Evolutionary conservation across 2,797 vertebrate genomes (phyloP).

Genomic region (Vespertilio murinus): DNA sequence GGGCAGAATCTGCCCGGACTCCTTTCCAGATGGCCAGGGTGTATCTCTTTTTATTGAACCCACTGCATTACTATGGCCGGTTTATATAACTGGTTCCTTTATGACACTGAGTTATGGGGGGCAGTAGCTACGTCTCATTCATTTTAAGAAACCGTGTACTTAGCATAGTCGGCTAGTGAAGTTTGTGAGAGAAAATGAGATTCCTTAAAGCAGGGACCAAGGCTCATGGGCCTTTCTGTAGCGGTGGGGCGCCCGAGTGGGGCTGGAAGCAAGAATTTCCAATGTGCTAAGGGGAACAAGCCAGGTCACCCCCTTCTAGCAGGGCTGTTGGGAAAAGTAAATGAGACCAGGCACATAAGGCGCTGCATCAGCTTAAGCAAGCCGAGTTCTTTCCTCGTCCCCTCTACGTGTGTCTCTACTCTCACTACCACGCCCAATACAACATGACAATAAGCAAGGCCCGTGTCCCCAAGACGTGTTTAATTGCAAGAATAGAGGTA

Average conservation of each 20-base stretch:
- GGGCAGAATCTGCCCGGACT: background rate
- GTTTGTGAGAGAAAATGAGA: background rate
- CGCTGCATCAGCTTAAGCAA: background rate
- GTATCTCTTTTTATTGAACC: background rate
- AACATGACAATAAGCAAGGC: background rate
- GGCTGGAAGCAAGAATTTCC: background rate
- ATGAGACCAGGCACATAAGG: background rate
- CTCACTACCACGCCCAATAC: background rate
- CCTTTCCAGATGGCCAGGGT: background rate
- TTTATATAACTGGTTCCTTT: background rate
- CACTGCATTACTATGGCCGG: background rate
- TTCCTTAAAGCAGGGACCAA: background rate
- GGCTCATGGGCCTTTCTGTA: background rate
- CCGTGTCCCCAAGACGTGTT: constrained; percentile 11
- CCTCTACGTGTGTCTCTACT: fast-evolving
- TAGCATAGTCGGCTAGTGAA: background rate
- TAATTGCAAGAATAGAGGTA: constrained; percentile 38
- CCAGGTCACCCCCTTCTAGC: background rate
- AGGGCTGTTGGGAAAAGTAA: background rate
- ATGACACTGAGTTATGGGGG: background rate
- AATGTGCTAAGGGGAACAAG: background rate
- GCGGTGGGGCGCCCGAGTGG: background rate
- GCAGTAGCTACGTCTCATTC: background rate
- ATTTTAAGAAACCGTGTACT: background rate
- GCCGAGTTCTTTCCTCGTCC: background rate